Evolutionary conservation across 2,888 invertebrate genomes (phyloP).

Genomic region (Antheraea assamensis): DNA sequence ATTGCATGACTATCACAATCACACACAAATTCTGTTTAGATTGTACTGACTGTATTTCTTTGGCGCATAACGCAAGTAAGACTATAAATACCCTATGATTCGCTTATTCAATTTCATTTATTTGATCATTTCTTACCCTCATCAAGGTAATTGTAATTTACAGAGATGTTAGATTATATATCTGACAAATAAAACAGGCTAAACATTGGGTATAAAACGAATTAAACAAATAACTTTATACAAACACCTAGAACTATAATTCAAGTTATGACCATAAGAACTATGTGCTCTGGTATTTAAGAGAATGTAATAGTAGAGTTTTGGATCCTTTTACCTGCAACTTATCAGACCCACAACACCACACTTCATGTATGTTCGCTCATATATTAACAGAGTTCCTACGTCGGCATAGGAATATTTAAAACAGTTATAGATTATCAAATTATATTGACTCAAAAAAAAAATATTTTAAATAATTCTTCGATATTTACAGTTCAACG

Average conservation of each 20-base stretch:
- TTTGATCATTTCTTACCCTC: neutral
- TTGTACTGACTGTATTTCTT: no score
- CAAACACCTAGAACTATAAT: neutral
- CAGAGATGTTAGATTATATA: neutral
- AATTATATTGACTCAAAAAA: no score
- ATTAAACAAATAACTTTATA: no score
- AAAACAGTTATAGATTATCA: no score
- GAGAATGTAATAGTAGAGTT: neutral
- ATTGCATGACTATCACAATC: no score
- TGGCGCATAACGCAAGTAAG: no score
- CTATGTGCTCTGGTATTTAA: neutral
- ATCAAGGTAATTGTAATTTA: neutral
- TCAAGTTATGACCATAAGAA: neutral
- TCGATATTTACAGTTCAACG: conserved; percentile 62
- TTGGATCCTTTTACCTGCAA: neutral
- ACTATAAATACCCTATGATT: neutral
- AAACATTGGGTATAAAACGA: no score
- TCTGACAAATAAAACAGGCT: neutral
- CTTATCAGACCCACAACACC: neutral
- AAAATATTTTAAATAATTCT: neutral
- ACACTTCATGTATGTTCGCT: neutral
- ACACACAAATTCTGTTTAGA: no score
- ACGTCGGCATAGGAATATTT: no score
- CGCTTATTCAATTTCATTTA: neutral
- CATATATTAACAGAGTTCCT: no score